A percentile compares a stretch with the other conserved stretches of the same genome.
These are phyloP conservation scores for Climacteris rufus DNA, from an alignment of 2,113 vertebrate species.

Conservation along the genomic window DNA sequence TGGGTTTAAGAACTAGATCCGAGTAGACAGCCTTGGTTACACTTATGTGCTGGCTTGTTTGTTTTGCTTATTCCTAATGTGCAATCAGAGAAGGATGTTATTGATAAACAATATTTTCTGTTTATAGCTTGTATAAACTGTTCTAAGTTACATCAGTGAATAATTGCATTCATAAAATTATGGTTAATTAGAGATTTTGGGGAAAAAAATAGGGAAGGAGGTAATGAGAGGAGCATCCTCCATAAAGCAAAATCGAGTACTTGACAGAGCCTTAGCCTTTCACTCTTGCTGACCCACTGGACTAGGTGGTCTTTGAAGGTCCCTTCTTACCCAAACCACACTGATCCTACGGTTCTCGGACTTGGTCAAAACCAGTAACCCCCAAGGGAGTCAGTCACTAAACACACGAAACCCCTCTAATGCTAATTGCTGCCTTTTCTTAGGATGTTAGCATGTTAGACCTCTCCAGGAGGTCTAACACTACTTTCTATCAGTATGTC, in stretches of 20 bases:
- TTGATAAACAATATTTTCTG: neutral
- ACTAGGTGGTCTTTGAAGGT: neutral
- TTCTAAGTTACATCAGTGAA: neutral
- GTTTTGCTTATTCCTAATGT: conserved; percentile 18
- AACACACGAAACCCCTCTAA: neutral
- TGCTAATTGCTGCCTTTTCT: neutral
- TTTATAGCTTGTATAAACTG: neutral
- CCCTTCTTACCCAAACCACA: neutral
- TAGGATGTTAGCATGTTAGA: accelerated
- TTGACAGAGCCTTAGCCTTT: neutral
- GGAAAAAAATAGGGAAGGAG: neutral
- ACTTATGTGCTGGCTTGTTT: neutral
- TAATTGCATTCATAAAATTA: neutral
- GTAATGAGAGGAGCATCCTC: neutral
- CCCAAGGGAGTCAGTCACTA: no score
- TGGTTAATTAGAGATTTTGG: neutral
- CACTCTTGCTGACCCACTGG: neutral
- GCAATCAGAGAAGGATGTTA: neutral
- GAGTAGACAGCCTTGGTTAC: neutral
- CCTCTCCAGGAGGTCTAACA: neutral
- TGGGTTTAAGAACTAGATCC: neutral
- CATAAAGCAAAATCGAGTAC: neutral
- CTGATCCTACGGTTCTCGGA: neutral
- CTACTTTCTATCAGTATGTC: neutral
- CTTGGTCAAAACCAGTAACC: neutral